phyloP scores from a whole-genome alignment of 2,888 invertebrate genomes.

The Rhogogaster chlorosoma region DNA sequence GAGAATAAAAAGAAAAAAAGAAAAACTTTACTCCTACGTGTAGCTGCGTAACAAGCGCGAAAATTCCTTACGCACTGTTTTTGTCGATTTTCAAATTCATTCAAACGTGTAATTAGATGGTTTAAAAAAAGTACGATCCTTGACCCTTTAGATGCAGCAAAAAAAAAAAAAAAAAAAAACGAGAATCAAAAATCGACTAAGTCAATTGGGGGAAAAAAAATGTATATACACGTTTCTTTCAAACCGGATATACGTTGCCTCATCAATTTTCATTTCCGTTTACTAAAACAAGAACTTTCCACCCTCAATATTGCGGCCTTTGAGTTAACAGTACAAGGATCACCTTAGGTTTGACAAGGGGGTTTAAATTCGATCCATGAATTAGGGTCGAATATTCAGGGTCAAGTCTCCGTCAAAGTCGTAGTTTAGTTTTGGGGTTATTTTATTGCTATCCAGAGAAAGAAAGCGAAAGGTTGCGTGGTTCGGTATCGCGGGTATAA shows the following conservation, averaged over 20 bases:
- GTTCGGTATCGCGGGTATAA: neutral
- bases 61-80: neutral
- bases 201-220: too few species aligned
- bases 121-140: neutral
- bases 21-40: constrained; percentile 8
- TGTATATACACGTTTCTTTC: neutral
- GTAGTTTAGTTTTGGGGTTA: neutral
- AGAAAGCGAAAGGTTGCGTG: neutral
- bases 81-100: constrained; percentile 27
- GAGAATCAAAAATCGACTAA: neutral
- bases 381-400: constrained; percentile 19
- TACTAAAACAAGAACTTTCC: neutral
- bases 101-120: neutral
- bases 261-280: neutral
- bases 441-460: neutral
- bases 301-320: neutral
- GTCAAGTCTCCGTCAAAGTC: neutral
- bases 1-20: constrained; percentile 2
- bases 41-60: neutral
- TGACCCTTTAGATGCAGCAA: neutral
- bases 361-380: neutral
- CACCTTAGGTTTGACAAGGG: neutral
- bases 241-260: neutral
- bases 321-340: neutral
- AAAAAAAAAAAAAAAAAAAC: neutral